Base-by-base conservation (phyloP, 2,797 vertebrate genomes). In the Telmatherina bonti region DNA sequence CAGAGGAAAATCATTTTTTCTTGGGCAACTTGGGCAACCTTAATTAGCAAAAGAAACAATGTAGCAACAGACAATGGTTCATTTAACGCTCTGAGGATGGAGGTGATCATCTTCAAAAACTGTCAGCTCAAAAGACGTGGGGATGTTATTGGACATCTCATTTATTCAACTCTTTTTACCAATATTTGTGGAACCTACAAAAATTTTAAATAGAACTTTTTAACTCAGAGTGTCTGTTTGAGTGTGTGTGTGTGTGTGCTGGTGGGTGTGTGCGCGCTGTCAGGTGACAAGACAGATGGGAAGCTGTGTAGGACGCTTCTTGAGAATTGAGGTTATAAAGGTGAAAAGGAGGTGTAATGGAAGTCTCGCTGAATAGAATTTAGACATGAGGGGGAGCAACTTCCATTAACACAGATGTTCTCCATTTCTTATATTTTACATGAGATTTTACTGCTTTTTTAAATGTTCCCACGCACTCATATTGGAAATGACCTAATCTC, bases 181-280 rank as follows among this genome's bases (percentile, higher is more conserved):
- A 82, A 93, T 88, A 91, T 92, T 94, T 93, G 91, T 89, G 75
- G 74, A 90, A 93, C 91, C 93, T 93, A 89, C 90, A 87, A 74
- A 77, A 83, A 27, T 51, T 91, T 94, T 93, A 95, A 95, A 95
- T 95, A 95, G 96, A 96, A 92, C 90, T 84, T 53, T 56, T 60
- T 72, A 75, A 70, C 79, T 73, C 24, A 36, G 29, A 47, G 72
- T 59, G 67, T 18, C 51, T 20, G 53, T 38, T 30, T 24, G 54
- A 49, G 47, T 35, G 33, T 35, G 3, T 30, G 30, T n/a, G 7
- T 31, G 30, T 31, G 10, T 12, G 5, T 35, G 33, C 10, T n/a
- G n/a, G 33, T 41, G 29, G 18, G 41, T 53, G n/a, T 38, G 58
- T 27, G 26, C 36, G 61, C 36, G 35, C 31, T 1, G 31, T 59